Evolutionary conservation across 2,888 invertebrate genomes (phyloP).

Genomic region (Sepiola atlantica): DNA sequence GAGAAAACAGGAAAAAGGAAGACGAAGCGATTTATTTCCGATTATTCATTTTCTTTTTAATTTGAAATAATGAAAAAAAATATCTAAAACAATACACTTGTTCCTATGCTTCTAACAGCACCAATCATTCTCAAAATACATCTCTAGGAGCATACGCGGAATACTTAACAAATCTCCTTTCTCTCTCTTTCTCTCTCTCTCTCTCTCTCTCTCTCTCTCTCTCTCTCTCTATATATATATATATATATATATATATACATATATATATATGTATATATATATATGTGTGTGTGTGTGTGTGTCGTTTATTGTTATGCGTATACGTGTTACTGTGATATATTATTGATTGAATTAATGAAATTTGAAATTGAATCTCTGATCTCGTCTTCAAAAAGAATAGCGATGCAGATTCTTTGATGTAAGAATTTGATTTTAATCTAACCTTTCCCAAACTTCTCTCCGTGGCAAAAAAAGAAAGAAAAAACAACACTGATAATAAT

Average conservation of each 20-base stretch:
- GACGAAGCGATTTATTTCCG: too few species aligned
- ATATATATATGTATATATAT: not conserved
- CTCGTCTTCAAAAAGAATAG: not conserved
- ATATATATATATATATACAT: not conserved
- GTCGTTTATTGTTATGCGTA: not conserved
- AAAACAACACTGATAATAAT: too few species aligned
- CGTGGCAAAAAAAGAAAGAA: too few species aligned
- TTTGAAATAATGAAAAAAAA: too few species aligned
- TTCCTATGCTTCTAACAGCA: too few species aligned
- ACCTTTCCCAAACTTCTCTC: not conserved
- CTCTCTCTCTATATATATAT: not conserved
- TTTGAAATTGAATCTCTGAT: conserved; percentile 9
- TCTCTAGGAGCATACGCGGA: too few species aligned
- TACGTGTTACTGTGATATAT: not conserved
- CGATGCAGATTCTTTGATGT: not conserved
- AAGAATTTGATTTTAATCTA: conserved; percentile 2
- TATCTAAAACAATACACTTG: too few species aligned
- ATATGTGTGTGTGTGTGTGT: not conserved
- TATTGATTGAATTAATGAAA: conserved; percentile 5
- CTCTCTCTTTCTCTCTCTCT: not conserved
- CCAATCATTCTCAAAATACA: too few species aligned
- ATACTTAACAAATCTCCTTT: not conserved
- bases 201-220: not conserved
- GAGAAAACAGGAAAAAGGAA: too few species aligned
- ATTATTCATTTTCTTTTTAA: too few species aligned